These are phyloP conservation scores for Aurelia sp. DNA, from an alignment of 30 jellyfish, hydroid and myxozoan genomes.

Conservation along the genomic window DNA sequence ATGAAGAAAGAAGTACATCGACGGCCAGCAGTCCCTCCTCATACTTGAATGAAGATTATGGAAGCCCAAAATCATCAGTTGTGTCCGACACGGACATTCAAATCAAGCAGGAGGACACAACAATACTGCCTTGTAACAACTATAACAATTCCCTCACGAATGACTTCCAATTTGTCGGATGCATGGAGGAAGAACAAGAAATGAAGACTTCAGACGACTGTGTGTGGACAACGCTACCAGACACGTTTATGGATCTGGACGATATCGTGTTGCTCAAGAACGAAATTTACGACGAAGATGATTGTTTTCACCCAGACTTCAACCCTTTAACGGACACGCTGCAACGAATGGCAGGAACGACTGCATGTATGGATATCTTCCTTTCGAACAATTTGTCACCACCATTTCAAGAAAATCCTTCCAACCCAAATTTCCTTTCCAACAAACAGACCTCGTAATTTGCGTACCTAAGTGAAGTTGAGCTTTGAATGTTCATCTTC, in stretches of 20 bases:
- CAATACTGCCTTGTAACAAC: neutral
- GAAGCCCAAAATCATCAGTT: neutral
- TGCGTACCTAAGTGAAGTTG: too few relatives aligned
- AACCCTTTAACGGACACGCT: neutral
- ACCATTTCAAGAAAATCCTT: too few relatives aligned
- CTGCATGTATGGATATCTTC: neutral
- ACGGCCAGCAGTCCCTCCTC: conserved; percentile 38
- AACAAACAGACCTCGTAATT: too few relatives aligned
- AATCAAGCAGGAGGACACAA: conserved; percentile 7
- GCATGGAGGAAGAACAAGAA: neutral
- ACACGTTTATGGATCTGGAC: neutral
- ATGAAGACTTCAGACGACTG: neutral
- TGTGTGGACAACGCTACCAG: neutral
- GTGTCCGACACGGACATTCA: neutral
- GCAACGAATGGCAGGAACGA: neutral
- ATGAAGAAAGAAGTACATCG: neutral
- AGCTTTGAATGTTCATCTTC: too few relatives aligned
- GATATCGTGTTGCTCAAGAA: neutral
- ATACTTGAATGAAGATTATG: conserved; percentile 49
- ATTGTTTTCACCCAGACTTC: conserved; percentile 6
- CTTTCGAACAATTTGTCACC: neutral
- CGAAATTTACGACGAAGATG: neutral
- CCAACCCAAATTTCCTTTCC: too few relatives aligned
- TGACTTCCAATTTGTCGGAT: neutral
- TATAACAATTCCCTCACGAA: neutral